Conservation (phyloP, 2,113 vertebrate genomes). For the Malaclemys terrapin region DNA sequence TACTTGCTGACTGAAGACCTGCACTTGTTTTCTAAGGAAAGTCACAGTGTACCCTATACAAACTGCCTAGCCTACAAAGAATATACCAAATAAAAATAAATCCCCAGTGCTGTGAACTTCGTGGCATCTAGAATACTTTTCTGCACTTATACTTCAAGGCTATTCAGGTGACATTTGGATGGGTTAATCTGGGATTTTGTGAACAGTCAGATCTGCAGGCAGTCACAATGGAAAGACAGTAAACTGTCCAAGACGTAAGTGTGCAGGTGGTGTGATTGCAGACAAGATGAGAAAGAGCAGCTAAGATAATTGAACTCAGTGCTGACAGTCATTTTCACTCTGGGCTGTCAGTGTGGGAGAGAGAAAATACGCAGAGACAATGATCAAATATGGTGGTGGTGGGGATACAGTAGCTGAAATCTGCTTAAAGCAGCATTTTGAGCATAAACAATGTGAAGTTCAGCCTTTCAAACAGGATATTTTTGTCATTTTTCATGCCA, state of each 20-base stretch:
- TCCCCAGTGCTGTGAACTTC: neutral
- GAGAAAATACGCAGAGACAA: neutral
- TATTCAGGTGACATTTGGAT: neutral
- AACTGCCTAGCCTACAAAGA: neutral
- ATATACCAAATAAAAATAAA: neutral
- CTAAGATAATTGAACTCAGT: neutral
- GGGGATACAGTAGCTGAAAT: neutral
- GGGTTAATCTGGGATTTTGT: neutral
- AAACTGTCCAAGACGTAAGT: neutral
- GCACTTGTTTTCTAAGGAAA: neutral
- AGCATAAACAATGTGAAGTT: neutral
- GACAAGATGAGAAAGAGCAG: neutral
- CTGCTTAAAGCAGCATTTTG: neutral
- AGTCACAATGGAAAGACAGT: accelerated
- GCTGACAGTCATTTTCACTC: neutral
- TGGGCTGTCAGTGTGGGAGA: neutral
- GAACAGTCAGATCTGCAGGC: neutral
- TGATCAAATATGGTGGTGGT: neutral
- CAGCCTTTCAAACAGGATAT: neutral
- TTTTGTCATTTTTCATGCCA: neutral
- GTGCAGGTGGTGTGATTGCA: accelerated
- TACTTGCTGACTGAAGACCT: neutral
- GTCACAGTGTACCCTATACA: neutral
- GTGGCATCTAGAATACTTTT: neutral
- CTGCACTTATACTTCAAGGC: neutral